Percentiles rank a stretch among this genome's conserved stretches.
phyloP scores from a whole-genome alignment of 2,113 vertebrate species.

The Atlantisia rogersi region DNA sequence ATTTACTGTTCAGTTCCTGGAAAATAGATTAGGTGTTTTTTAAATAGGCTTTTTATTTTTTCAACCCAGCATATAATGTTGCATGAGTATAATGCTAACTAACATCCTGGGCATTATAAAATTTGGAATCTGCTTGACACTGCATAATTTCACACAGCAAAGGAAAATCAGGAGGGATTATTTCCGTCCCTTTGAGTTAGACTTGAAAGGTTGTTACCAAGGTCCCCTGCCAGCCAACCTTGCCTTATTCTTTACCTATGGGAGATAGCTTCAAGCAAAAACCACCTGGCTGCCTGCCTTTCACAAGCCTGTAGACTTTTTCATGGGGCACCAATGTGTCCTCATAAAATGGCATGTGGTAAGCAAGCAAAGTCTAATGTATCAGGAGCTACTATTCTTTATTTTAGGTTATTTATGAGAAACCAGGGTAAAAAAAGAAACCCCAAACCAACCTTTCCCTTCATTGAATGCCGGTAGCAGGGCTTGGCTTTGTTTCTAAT shows the following conservation, averaged over 20 bases:
- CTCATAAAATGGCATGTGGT: background rate
- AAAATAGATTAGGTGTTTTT: background rate
- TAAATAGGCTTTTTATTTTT: background rate
- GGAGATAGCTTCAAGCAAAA: background rate
- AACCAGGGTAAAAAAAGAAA: rapidly evolving
- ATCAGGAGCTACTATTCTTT: background rate
- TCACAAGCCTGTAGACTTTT: background rate
- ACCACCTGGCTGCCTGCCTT: background rate
- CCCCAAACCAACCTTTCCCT: background rate
- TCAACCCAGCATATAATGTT: background rate
- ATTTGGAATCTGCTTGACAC: background rate
- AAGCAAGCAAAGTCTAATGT: background rate
- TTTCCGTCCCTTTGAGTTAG: background rate
- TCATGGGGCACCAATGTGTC: background rate
- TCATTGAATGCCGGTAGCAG: background rate
- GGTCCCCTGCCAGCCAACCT: background rate
- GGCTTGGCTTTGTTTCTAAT: background rate
- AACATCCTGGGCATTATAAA: conserved; percentile 32
- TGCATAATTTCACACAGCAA: background rate
- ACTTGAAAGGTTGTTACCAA: conserved; percentile 2
- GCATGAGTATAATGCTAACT: background rate
- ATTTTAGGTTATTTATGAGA: background rate
- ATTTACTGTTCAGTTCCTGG: conserved; percentile 3
- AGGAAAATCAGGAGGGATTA: conserved; percentile 12
- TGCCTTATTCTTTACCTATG: background rate